Evolutionary conservation across 2,797 vertebrate genomes (phyloP).

Genomic region (Smutsia gigantea): DNA sequence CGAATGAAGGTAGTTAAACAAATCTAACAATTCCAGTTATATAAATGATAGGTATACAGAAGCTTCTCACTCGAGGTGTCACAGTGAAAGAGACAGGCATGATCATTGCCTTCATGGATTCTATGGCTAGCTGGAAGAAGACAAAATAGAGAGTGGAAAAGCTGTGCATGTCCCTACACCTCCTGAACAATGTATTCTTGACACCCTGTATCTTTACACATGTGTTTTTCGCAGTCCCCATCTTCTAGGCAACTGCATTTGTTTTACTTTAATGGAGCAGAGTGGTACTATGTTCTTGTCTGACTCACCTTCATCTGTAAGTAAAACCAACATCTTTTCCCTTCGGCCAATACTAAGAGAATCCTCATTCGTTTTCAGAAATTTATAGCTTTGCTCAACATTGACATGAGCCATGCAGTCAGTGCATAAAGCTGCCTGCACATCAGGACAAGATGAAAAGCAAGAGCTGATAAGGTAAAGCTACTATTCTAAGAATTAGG

Average conservation of each 20-base stretch:
- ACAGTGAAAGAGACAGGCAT: background rate
- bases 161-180: background rate
- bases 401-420: background rate
- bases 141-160: background rate
- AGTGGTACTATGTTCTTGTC: background rate
- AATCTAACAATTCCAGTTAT: too few relatives aligned
- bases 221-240: background rate
- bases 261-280: background rate
- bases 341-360: background rate
- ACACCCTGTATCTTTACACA: background rate
- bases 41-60: too few relatives aligned
- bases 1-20: too few relatives aligned
- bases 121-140: background rate
- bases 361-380: background rate
- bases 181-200: background rate
- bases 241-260: background rate
- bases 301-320: background rate
- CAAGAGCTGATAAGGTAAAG: background rate
- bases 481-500: background rate
- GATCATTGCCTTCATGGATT: background rate
- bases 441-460: background rate
- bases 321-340: background rate
- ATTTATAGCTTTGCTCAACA: background rate
- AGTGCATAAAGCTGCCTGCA: background rate
- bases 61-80: background rate